Base-by-base conservation (phyloP, 1,140 invertebrate genomes). In the Heliconius congener region DNA sequence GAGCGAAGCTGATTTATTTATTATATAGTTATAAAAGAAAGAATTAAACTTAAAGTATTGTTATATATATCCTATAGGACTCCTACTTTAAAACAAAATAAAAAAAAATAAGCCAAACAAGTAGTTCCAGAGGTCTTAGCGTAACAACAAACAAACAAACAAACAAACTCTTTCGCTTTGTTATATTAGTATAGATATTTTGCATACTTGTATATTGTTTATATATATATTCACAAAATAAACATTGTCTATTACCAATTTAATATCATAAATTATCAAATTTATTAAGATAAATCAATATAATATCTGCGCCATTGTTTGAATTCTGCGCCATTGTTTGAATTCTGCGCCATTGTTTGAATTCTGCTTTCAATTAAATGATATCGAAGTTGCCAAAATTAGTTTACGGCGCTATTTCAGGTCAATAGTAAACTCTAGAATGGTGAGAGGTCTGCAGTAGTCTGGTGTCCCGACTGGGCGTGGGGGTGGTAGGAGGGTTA, bases 361-460 rank as follows among this genome's bases (percentile, higher is more conserved):
- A 73, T 9, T 30, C 37, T 72, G 71, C 71, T 42, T 72, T 71
- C 70, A 77, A 71, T 52, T 77, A 13, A 77, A 60, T 72, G n/a
- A 78, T 71, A 71, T 55, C 55, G 71, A 78, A 71, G 70, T 71
- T 72, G 76, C 76, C 70, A 78, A 78, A 73, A 60, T 78, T 73
- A 46, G 76, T 73, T 57, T 42, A 73, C 76, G 71, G 77, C 55
- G 77, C 57, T 78, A 85, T 86, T 90, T 91, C 87, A 91, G 90
- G 93, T 93, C 90, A 93, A 92, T 86, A 88, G 88, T 88, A 87
- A 87, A 88, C 91, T 90, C 83, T 90, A 87, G 87, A 90, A 90
- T 82, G 77, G 77, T 81, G 82, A 88, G 90, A 87, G 86, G 87
- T 87, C 82, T 92, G 90, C 90, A 88, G 90, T 87, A 88, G 90